A percentile compares a stretch with the other conserved stretches of the same genome.
Conservation (phyloP, 2,888 invertebrate species). For the Marasmarcha lunaedactyla region DNA sequence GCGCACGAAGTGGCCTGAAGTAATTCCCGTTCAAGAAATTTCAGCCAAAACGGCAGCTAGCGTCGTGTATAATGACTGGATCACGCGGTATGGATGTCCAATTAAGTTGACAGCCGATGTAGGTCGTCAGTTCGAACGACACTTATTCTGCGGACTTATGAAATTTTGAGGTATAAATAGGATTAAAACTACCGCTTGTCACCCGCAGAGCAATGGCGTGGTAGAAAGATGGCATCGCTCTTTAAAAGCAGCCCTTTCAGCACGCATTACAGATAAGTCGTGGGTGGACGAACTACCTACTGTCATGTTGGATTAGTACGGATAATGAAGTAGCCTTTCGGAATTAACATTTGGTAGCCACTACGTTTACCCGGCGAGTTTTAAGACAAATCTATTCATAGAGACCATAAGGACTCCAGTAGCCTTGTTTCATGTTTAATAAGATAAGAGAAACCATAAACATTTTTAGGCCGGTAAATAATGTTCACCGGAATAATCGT, state of each 20-base stretch:
- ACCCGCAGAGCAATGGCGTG: slow-evolving; percentile 14
- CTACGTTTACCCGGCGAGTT: slow-evolving; percentile 22
- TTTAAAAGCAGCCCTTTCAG: slow-evolving; percentile 16
- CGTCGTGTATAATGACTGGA: slow-evolving; percentile 15
- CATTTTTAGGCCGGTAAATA: too few relatives aligned
- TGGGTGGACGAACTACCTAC: slow-evolving; percentile 20
- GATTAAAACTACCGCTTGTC: too few relatives aligned
- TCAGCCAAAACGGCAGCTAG: slow-evolving; percentile 14
- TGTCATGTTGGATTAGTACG: slow-evolving; percentile 21
- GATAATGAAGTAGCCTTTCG: too few relatives aligned
- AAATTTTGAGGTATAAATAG: slow-evolving; percentile 13
- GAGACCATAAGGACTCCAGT: not conserved
- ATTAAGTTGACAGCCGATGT: slow-evolving; percentile 13
- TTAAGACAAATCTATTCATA: slow-evolving; percentile 4
- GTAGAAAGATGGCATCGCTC: slow-evolving; percentile 18
- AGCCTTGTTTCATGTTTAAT: slow-evolving; percentile 1
- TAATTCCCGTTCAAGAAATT: slow-evolving; percentile 12
- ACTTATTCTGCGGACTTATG: slow-evolving; percentile 11
- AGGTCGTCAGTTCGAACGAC: slow-evolving; percentile 14
- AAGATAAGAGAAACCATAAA: too few relatives aligned
- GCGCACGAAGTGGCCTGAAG: slow-evolving; percentile 16
- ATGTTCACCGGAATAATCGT: not conserved
- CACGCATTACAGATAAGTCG: slow-evolving; percentile 3
- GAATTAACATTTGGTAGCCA: too few relatives aligned
- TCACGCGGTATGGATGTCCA: slow-evolving; percentile 15